Conservation (phyloP, 53 echinoderm and acorn worm genomes). For the Luidia sarsii region DNA sequence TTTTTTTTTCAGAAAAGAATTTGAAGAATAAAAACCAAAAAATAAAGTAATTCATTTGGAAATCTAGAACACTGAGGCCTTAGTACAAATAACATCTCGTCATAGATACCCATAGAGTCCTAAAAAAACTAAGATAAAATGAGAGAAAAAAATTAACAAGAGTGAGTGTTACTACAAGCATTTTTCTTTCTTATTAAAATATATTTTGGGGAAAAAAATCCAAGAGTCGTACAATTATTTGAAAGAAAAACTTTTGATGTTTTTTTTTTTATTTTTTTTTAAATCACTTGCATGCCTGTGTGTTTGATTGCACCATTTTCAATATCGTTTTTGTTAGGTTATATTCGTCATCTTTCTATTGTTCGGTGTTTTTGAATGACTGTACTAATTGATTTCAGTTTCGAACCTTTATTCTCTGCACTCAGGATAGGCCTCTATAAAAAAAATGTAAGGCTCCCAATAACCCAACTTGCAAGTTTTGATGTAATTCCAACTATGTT, state of each 20-base stretch:
- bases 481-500: no score
- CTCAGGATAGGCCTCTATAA: neutral
- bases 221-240: neutral
- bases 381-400: slow-evolving; percentile 27
- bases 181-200: neutral
- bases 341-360: slow-evolving; percentile 6
- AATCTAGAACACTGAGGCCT: slow-evolving; percentile 51
- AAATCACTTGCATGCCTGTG: slow-evolving; percentile 33
- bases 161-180: neutral
- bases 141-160: neutral
- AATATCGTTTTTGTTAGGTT: neutral
- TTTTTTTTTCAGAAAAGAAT: slow-evolving; percentile 28
- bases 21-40: neutral
- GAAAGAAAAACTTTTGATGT: no score
- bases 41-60: slow-evolving; percentile 18
- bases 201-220: slow-evolving; percentile 25
- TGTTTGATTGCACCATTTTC: neutral
- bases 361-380: slow-evolving; percentile 8
- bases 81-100: slow-evolving; percentile 36
- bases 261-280: neutral
- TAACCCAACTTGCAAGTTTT: no score
- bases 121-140: neutral
- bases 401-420: no score
- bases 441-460: no score
- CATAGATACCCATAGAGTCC: slow-evolving; percentile 49